A percentile compares a stretch with the other conserved stretches of the same genome.
Evolutionary conservation across 1,140 invertebrate genomes (phyloP).

Genomic region (Papilio polytes): DNA sequence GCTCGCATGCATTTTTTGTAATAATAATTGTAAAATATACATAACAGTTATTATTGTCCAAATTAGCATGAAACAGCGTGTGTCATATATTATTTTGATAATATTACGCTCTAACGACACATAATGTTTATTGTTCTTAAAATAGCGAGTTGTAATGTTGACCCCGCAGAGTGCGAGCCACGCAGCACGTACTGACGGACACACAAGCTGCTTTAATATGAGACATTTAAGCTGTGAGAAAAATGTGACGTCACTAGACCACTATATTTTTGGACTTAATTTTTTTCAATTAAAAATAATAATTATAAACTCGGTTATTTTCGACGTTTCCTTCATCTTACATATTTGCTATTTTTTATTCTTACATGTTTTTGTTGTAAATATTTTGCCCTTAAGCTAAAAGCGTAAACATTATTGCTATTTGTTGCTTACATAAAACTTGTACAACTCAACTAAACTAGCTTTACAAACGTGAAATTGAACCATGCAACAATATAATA

Average conservation of each 20-base stretch:
- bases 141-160: conserved; percentile 3
- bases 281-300: too few species aligned
- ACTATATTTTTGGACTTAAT: background rate
- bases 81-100: background rate
- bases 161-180: background rate
- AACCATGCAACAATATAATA: background rate
- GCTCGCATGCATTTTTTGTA: too few species aligned
- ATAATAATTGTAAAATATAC: too few species aligned
- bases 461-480: background rate
- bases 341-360: too few species aligned
- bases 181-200: background rate
- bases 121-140: background rate
- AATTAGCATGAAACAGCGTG: background rate
- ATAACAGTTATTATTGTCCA: background rate
- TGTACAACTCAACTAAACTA: background rate
- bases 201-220: background rate
- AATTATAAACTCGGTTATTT: too few species aligned
- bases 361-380: too few species aligned
- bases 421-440: background rate
- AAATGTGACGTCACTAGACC: conserved; percentile 11
- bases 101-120: background rate
- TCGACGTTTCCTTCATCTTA: too few species aligned
- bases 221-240: conserved; percentile 20
- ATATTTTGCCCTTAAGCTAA: background rate
- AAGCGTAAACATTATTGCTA: background rate